A percentile compares a stretch with the other conserved stretches of the same genome.
Conservation (phyloP, 2,888 invertebrate species). For the Apamea crenata region DNA sequence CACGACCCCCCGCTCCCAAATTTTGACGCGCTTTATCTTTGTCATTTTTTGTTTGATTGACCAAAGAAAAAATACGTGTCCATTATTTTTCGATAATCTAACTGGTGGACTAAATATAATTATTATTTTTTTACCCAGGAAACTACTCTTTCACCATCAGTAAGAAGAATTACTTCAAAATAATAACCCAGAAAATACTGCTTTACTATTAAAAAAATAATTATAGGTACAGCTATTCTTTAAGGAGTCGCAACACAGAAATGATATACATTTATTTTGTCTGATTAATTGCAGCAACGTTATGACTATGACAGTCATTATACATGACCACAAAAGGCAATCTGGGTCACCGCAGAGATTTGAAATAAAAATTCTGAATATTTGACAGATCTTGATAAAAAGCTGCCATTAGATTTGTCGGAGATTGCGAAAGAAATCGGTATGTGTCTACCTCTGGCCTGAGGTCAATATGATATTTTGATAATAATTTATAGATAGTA, state of each 20-base stretch:
- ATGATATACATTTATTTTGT: conserved; percentile 54
- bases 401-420: conserved; percentile 42
- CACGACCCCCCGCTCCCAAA: too few species aligned
- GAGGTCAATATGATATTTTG: conserved; percentile 32
- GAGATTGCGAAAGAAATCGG: conserved; percentile 45
- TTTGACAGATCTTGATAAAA: conserved; percentile 58
- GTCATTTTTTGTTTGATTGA: too few species aligned
- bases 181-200: neutral
- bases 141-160: too few species aligned
- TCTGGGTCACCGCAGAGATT: conserved; percentile 48
- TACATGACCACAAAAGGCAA: conserved; percentile 55
- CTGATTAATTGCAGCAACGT: conserved; percentile 58
- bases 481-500: neutral
- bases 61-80: too few species aligned
- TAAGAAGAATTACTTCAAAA: neutral
- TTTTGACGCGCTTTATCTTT: too few species aligned
- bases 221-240: neutral
- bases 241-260: conserved; percentile 23
- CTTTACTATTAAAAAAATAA: neutral
- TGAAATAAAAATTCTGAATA: conserved; percentile 51
- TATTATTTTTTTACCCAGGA: too few species aligned
- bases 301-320: conserved; percentile 53
- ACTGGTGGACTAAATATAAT: too few species aligned
- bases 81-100: too few species aligned
- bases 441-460: conserved; percentile 18